These are phyloP conservation scores for Epistrophe grossulariae DNA, from an alignment of 2,888 invertebrate species.

Conservation along the genomic window DNA sequence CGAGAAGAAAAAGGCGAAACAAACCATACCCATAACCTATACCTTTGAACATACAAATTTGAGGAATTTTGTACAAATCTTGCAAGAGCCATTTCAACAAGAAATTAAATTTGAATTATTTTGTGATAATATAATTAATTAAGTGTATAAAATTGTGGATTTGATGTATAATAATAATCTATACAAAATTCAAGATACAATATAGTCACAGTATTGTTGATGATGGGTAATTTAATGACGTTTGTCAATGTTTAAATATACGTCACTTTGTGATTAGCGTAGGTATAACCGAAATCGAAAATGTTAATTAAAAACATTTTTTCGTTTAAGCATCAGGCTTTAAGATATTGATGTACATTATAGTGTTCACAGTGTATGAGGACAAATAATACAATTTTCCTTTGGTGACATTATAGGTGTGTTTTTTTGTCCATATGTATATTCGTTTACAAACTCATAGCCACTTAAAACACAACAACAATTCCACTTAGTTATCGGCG, in stretches of 20 bases:
- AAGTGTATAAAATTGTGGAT: not conserved
- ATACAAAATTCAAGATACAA: constrained; percentile 1
- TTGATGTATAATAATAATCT: not conserved
- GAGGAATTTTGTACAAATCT: not conserved
- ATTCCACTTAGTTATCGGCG: too few species aligned
- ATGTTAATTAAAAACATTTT: not conserved
- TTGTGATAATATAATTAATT: not conserved
- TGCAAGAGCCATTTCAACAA: not conserved
- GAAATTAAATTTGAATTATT: constrained; percentile 7
- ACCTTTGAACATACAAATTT: not conserved
- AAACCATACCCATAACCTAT: too few species aligned
- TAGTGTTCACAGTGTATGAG: not conserved
- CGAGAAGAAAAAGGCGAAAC: too few species aligned
- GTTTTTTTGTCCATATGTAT: too few species aligned
- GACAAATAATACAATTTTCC: not conserved
- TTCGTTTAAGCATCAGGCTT: not conserved
- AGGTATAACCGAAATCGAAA: not conserved
- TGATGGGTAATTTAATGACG: not conserved
- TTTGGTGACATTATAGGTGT: too few species aligned
- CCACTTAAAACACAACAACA: too few species aligned
- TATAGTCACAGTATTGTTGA: not conserved
- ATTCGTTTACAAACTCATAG: too few species aligned
- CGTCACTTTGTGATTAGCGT: not conserved
- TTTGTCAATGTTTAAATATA: not conserved
- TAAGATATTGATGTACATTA: not conserved